Conservation (phyloP, 2,113 vertebrate species). For the Caranx ignobilis region DNA sequence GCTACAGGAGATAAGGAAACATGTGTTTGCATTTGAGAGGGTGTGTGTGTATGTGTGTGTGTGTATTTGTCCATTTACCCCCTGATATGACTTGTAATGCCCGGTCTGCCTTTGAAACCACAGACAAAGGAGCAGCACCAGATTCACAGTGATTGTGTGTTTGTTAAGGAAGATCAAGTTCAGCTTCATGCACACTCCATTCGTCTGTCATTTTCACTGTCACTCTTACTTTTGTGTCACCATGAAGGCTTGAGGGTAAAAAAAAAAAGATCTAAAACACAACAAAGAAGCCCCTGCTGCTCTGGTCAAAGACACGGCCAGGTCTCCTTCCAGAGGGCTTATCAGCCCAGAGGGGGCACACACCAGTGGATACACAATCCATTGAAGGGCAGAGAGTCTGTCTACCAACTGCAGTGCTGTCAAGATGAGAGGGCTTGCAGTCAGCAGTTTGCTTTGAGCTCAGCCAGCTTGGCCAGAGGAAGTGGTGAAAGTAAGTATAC, state of each 20-base stretch:
- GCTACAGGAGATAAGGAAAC: slow-evolving; percentile 59
- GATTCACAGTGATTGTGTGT: slow-evolving; percentile 14
- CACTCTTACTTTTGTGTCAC: slow-evolving; percentile 15
- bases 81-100: slow-evolving; percentile 27
- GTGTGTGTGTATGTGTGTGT: neutral
- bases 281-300: slow-evolving; percentile 9
- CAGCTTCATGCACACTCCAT: neutral
- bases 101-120: neutral
- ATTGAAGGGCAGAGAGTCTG: slow-evolving; percentile 10
- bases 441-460: slow-evolving; percentile 45
- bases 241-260: neutral
- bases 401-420: slow-evolving; percentile 11
- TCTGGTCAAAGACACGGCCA: slow-evolving; percentile 4
- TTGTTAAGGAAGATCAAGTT: neutral
- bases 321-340: slow-evolving; percentile 15
- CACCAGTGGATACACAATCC: neutral
- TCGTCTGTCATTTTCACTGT: slow-evolving; percentile 5
- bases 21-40: slow-evolving; percentile 45
- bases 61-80: neutral
- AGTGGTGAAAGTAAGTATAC: slow-evolving; percentile 11
- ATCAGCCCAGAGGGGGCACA: neutral
- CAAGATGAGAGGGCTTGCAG: slow-evolving; percentile 10
- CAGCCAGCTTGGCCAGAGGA: slow-evolving; percentile 3
- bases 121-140: slow-evolving; percentile 7
- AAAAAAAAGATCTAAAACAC: slow-evolving; percentile 18